Evolutionary conservation across 2,888 invertebrate genomes (phyloP).

Genomic region (Acrocera orbiculus): DNA sequence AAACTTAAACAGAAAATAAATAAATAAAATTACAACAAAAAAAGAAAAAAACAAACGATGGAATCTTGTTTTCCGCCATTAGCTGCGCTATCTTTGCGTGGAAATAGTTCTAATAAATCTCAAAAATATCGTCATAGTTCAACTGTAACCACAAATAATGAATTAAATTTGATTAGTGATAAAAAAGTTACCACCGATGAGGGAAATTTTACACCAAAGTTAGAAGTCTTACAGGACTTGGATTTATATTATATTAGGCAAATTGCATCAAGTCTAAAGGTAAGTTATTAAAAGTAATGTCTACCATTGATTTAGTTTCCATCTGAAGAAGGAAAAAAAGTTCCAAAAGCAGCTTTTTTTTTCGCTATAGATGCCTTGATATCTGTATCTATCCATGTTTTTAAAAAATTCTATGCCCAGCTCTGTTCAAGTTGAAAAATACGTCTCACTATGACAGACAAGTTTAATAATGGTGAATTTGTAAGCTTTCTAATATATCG

Average conservation of each 20-base stretch:
- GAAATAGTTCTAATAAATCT: slow-evolving; percentile 17
- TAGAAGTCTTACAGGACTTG: slow-evolving; percentile 35
- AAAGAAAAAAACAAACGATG: slow-evolving; percentile 19
- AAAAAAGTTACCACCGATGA: slow-evolving; percentile 2
- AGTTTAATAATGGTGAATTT: too few species aligned
- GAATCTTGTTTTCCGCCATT: slow-evolving; percentile 35
- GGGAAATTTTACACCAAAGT: slow-evolving; percentile 22
- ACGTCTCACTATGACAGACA: too few species aligned
- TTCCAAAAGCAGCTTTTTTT: too few species aligned
- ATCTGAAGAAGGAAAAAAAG: too few species aligned
- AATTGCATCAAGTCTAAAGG: slow-evolving; percentile 37
- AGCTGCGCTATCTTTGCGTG: slow-evolving; percentile 31
- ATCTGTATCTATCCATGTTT: too few species aligned
- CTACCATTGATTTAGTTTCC: too few species aligned
- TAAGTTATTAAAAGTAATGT: slow-evolving; percentile 16
- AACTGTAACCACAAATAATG: slow-evolving; percentile 13
- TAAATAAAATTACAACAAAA: too few species aligned
- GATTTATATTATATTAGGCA: slow-evolving; percentile 38
- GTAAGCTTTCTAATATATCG: too few species aligned
- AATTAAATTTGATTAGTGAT: background rate
- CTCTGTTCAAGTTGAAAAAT: too few species aligned
- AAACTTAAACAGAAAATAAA: too few species aligned
- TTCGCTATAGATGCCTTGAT: too few species aligned
- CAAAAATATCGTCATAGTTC: slow-evolving; percentile 22
- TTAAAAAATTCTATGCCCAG: too few species aligned